phyloP scores from a whole-genome alignment of 2,797 vertebrate genomes.

The Choloepus didactylus region DNA sequence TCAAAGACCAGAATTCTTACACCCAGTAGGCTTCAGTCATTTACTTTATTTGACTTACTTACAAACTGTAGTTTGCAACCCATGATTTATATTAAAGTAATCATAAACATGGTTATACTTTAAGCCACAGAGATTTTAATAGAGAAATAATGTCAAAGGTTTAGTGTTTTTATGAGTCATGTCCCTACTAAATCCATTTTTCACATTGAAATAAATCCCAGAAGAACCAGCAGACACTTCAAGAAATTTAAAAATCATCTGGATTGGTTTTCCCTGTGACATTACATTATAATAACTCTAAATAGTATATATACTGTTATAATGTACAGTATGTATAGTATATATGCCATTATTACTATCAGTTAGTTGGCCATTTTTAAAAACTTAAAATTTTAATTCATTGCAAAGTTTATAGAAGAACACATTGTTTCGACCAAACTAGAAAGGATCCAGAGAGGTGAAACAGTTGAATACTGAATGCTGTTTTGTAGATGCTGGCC shows the following conservation, averaged over 20 bases:
- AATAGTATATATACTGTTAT: background rate
- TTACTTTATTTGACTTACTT: background rate
- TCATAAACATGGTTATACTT: constrained; percentile 40
- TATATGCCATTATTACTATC: background rate
- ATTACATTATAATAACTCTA: constrained; percentile 54
- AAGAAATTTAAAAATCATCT: constrained; percentile 43
- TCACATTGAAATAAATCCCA: constrained; percentile 5
- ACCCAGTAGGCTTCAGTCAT: background rate
- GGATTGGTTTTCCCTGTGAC: constrained; percentile 50
- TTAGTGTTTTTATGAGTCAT: background rate
- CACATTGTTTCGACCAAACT: background rate
- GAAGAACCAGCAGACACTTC: background rate
- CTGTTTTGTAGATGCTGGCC: background rate
- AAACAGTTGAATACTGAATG: background rate
- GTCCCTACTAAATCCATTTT: background rate
- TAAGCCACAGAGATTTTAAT: constrained; percentile 14
- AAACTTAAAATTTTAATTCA: constrained; percentile 36
- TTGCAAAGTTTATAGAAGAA: background rate
- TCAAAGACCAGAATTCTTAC: background rate
- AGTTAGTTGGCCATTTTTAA: background rate
- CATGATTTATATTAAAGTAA: background rate
- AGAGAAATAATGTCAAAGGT: constrained; percentile 34
- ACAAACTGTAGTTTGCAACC: background rate
- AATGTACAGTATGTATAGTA: background rate
- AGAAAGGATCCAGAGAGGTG: background rate